Base-by-base conservation (phyloP, 2,113 vertebrate genomes). In the Eptesicus fuscus region DNA sequence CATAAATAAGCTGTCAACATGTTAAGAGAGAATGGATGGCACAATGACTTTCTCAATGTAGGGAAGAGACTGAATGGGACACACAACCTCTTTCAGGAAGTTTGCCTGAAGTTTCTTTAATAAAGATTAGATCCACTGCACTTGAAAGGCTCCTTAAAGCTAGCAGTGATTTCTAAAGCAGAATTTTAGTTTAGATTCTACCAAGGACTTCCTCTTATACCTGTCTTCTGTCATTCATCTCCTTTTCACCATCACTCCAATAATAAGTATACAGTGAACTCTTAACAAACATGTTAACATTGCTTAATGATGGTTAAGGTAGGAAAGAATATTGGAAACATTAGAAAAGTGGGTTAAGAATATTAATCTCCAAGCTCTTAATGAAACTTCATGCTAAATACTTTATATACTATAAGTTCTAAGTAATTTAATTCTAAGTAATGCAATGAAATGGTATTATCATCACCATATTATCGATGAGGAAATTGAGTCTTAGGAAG, bases 11-110 rank as follows among this genome's bases (percentile, higher is more conserved):
- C 71, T 83, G 17, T 76, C 70, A 83, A 16, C 42, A 47, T 74
- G 30, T 51, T 63, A 94, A 96, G 70, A 87, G 13, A 95, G 25
- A 80, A 92, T 51, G 87, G 65, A 90, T 82, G 25, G n/a, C 12
- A 37, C 12, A 74, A 35, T 28, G 17, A 73, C 67, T 83, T 74
- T 49, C 40, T 96, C 37, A 47, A 9, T 18, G 23, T 53, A 67
- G 3, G 32, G 77, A 71, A 59, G n/a, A 63, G 63, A 67, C 10
- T 40, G 40, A 82, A 35, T 61, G 22, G 51, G 25, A 65, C 11
- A 47, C 1, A 59, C 8, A 32, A 11, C 84, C 23, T 40, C 30
- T 37, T 77, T 83, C 88, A 90, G 63, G 23, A 71, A 7, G 8
- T 32, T 92, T 80, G 9, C 3, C 40, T 61, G 20, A 85, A 90